Percentiles rank a stretch among this genome's conserved stretches.
Conservation (phyloP, 2,113 vertebrate genomes). For the Gobius niger region DNA sequence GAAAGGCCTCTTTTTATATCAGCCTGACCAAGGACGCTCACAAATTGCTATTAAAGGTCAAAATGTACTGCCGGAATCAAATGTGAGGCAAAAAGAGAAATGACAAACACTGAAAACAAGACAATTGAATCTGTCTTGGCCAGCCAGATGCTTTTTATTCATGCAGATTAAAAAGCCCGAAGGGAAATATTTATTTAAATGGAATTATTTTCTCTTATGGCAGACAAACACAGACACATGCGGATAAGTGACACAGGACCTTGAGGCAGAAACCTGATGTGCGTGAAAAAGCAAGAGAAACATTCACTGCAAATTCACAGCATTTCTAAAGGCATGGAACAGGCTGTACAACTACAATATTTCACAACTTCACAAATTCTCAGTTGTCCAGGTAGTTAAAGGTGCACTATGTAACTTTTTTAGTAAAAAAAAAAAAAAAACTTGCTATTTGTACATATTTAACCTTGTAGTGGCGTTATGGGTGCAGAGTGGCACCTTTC, state of each 20-base stretch:
- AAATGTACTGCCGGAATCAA: conserved; percentile 15
- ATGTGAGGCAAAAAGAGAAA: conserved; percentile 12
- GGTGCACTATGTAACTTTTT: no score
- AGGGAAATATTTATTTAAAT: conserved; percentile 20
- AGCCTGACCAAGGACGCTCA: conserved; percentile 20
- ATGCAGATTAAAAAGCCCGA: conserved; percentile 30
- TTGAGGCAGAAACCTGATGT: background rate
- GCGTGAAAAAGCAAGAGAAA: background rate
- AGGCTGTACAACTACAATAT: no score
- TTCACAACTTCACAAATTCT: no score
- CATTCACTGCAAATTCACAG: background rate
- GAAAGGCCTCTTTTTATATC: conserved; percentile 22
- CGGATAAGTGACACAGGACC: conserved; percentile 8
- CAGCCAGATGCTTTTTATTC: conserved; percentile 19
- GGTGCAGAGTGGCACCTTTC: no score
- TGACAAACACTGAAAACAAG: conserved; percentile 18
- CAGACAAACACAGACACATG: conserved; percentile 1
- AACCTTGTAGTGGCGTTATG: no score
- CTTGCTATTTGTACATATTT: no score
- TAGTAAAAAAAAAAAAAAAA: no score
- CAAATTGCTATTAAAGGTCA: conserved; percentile 52
- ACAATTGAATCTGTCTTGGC: conserved; percentile 15
- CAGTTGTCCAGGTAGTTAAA: no score
- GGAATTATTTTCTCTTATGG: conserved; percentile 23
- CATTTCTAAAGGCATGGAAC: no score